Evolutionary conservation across 2,888 invertebrate species (phyloP).

Genomic region (Ophion slaviceki): DNA sequence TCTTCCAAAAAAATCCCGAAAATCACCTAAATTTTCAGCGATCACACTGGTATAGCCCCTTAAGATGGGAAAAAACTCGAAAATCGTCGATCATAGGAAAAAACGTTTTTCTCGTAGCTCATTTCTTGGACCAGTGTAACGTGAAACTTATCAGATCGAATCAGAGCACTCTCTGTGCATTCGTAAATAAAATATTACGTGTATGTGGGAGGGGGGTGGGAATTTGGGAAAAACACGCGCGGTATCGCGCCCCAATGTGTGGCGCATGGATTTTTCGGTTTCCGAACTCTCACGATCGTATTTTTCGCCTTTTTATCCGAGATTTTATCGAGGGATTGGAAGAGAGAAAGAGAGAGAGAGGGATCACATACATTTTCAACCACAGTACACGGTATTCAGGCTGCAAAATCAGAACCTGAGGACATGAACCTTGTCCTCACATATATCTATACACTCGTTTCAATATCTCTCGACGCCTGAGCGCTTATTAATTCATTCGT

Average conservation of each 20-base stretch:
- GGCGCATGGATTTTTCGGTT: slow-evolving; percentile 8
- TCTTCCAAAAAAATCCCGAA: no score
- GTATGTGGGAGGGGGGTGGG: neutral
- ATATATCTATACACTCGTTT: slow-evolving; percentile 3
- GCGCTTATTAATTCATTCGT: slow-evolving; percentile 52
- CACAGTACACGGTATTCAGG: slow-evolving; percentile 7
- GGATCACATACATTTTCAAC: neutral
- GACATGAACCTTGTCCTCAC: neutral
- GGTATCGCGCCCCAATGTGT: neutral
- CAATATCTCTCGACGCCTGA: slow-evolving; percentile 33
- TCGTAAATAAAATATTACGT: neutral
- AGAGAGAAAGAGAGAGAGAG: slow-evolving; percentile 5
- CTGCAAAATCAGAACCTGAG: neutral
- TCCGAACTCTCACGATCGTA: neutral
- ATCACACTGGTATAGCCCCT: no score
- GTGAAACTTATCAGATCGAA: neutral
- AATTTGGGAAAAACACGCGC: neutral
- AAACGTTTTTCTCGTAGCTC: no score
- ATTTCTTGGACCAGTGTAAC: no score
- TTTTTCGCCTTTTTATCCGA: slow-evolving; percentile 30
- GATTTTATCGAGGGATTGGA: neutral
- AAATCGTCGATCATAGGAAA: no score
- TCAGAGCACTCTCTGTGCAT: neutral
- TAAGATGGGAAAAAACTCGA: no score
- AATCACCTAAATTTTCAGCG: no score